These are phyloP conservation scores for Phaedon cochleariae DNA, from an alignment of 2,888 invertebrate genomes.

Conservation along the genomic window DNA sequence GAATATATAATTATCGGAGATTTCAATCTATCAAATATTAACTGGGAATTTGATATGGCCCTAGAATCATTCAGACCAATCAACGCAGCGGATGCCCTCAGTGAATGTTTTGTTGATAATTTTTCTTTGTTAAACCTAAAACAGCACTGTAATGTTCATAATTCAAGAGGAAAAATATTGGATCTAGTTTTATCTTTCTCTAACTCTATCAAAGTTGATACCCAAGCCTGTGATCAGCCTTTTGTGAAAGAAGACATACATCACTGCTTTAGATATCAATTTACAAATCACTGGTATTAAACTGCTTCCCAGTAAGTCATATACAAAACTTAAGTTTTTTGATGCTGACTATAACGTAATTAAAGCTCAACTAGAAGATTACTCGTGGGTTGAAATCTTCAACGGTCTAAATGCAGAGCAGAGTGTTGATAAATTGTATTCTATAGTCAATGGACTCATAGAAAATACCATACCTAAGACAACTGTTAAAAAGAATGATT, in stretches of 20 bases:
- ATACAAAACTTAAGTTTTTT: not conserved
- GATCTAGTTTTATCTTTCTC: not conserved
- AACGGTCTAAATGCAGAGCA: not conserved
- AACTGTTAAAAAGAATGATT: not conserved
- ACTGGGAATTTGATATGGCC: not conserved
- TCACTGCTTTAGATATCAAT: not conserved
- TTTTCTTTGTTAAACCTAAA: not conserved
- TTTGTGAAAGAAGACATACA: not conserved
- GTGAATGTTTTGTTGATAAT: not conserved
- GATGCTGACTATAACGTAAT: not conserved
- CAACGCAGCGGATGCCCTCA: not conserved
- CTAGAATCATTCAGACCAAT: not conserved
- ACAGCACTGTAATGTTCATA: not conserved
- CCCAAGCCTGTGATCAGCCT: not conserved
- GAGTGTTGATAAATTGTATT: not conserved
- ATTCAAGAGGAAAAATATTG: slow-evolving; percentile 1
- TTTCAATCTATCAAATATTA: not conserved
- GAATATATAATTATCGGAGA: not conserved
- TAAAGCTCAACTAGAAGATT: not conserved
- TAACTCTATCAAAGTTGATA: not conserved
- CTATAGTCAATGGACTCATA: not conserved
- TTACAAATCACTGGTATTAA: not conserved
- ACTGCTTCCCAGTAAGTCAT: too few relatives aligned
- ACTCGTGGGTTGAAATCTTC: not conserved
- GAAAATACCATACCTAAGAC: not conserved